Conservation (phyloP, 2,113 vertebrate species). For the Hepsetus odoe region DNA sequence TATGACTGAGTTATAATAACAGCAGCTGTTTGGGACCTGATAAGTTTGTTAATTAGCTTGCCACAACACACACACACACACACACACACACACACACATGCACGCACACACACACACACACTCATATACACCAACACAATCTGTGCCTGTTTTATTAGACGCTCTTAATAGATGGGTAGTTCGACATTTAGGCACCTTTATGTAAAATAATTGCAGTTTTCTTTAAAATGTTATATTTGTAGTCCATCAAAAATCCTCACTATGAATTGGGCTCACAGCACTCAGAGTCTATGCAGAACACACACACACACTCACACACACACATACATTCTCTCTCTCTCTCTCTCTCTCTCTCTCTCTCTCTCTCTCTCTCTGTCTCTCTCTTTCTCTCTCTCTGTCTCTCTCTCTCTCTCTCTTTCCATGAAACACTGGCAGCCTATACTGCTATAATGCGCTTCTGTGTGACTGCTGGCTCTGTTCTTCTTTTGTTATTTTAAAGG, state of each 20-base stretch:
- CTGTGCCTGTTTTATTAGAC: no score
- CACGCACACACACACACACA: conserved; percentile 10
- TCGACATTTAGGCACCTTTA: no score
- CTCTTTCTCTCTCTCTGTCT: not conserved
- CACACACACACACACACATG: no score
- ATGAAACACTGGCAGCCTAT: not conserved
- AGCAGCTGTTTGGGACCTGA: conserved; percentile 34
- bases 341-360: not conserved
- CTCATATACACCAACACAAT: no score
- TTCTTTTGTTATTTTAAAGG: conserved; percentile 24
- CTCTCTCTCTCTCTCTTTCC: not conserved
- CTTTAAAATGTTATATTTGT: not conserved
- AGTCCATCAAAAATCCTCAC: no score
- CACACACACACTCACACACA: not conserved
- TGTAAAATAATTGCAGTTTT: not conserved
- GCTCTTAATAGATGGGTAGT: no score
- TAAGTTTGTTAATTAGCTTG: conserved; percentile 47
- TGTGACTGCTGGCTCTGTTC: not conserved
- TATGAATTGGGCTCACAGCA: not conserved
- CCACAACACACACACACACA: conserved; percentile 33
- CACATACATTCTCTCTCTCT: not conserved
- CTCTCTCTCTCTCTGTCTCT: not conserved
- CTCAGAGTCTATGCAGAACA: not conserved
- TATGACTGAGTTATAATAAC: conserved; percentile 42
- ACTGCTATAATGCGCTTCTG: conserved; percentile 13